Evolutionary conservation across 2,113 vertebrate species (phyloP).

Genomic region (Pelecanoides urinatrix): DNA sequence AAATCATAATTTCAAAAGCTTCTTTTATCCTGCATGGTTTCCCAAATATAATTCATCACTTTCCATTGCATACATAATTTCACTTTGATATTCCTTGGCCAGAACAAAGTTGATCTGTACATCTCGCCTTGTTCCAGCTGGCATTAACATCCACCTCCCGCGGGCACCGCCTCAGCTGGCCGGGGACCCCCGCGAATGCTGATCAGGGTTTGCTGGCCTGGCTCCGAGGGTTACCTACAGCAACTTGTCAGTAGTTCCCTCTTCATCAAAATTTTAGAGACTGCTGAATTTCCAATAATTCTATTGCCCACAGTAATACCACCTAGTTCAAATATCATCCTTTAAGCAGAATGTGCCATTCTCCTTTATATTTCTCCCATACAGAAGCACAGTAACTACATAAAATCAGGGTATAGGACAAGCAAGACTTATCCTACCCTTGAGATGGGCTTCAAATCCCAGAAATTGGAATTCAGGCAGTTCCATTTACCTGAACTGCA

Average conservation of each 20-base stretch:
- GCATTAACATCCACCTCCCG: not conserved
- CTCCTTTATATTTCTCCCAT: not conserved
- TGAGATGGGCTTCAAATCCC: not conserved
- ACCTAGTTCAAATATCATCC: not conserved
- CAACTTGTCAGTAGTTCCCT: not conserved
- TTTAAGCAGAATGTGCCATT: not conserved
- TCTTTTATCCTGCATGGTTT: not conserved
- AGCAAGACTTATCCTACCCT: not conserved
- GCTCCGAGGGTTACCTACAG: not conserved
- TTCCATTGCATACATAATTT: not conserved
- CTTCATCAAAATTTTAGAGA: not conserved
- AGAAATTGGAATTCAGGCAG: not conserved
- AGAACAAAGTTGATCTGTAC: not conserved
- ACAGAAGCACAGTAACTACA: not conserved
- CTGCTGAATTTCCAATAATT: not conserved
- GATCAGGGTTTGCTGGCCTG: not conserved
- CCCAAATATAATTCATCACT: not conserved
- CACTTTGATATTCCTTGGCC: not conserved
- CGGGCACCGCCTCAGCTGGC: not conserved
- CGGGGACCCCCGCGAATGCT: not conserved
- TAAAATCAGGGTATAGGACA: not conserved
- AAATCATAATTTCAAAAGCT: not conserved
- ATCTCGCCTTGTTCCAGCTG: rapidly evolving
- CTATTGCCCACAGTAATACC: not conserved
- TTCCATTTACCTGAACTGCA: not conserved